Conservation (phyloP, 2,797 vertebrate genomes). For the Neostethus bicornis region DNA sequence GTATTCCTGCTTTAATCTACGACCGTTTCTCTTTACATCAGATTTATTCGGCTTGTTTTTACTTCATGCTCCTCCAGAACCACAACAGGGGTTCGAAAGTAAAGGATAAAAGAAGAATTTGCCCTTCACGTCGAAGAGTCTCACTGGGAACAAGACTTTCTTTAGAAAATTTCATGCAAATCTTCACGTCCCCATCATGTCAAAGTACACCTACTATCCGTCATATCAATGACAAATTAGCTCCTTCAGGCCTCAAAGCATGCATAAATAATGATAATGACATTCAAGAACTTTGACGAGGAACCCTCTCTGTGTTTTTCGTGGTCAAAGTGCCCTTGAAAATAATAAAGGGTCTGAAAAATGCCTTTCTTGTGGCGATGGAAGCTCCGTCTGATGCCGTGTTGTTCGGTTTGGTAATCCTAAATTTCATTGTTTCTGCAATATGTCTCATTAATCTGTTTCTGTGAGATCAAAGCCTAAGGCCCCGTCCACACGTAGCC, state of each 20-base stretch:
- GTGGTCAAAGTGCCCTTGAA: conserved; percentile 74
- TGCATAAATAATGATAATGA: conserved; percentile 80
- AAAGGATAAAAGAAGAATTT: too few relatives aligned
- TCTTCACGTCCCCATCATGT: conserved; percentile 26
- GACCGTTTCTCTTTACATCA: too few relatives aligned
- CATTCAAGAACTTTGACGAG: conserved; percentile 62
- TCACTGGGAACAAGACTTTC: conserved; percentile 19
- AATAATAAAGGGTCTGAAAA: conserved; percentile 72
- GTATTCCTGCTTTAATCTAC: too few relatives aligned
- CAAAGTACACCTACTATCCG: conserved; percentile 28
- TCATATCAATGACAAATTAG: conserved; percentile 54
- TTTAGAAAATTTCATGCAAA: conserved; percentile 32
- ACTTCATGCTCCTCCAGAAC: too few relatives aligned
- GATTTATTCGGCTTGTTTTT: too few relatives aligned
- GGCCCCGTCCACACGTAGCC: too few relatives aligned
- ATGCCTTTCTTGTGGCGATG: conserved; percentile 67
- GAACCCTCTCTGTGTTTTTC: conserved; percentile 61
- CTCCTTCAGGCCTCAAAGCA: conserved; percentile 48
- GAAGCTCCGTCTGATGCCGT: conserved; percentile 55
- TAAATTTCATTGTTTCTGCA: conserved; percentile 64
- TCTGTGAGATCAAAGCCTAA: conserved; percentile 47
- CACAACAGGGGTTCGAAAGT: too few relatives aligned
- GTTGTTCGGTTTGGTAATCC: conserved; percentile 57
- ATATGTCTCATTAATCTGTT: conserved; percentile 66
- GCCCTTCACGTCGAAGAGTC: neutral